Evolutionary conservation across 2,113 vertebrate species (phyloP).

Genomic region (Petrocephalus microphthalmus): DNA sequence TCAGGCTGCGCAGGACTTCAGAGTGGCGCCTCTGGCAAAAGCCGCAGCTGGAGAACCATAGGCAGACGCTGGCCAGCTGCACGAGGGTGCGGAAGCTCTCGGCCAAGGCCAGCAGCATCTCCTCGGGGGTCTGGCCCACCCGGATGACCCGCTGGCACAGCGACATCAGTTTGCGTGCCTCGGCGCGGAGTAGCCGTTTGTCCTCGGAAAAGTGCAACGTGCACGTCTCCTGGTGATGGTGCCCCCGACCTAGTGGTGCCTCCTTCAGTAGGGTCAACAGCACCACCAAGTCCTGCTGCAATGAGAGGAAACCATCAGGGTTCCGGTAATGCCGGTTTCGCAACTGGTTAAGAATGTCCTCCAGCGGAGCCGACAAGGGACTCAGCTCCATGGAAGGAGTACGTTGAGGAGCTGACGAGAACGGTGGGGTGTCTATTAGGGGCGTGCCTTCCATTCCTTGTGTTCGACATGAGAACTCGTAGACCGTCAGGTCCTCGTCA

Average conservation of each 20-base stretch:
- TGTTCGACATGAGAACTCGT: conserved; percentile 52
- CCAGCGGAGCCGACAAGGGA: conserved; percentile 44
- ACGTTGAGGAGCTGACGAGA: conserved; percentile 51
- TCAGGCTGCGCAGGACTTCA: conserved; percentile 65
- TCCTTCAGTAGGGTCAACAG: conserved; percentile 46
- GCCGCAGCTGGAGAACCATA: conserved; percentile 80
- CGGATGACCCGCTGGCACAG: conserved; percentile 79
- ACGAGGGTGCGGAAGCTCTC: conserved; percentile 77
- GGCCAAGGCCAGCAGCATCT: conserved; percentile 63
- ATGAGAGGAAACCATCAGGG: conserved; percentile 65
- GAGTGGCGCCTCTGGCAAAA: conserved; percentile 68
- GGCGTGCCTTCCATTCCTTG: conserved; percentile 35
- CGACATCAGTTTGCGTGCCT: conserved; percentile 71
- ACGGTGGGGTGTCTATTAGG: conserved; percentile 44
- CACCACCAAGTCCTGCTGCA: conserved; percentile 64
- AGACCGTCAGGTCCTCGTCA: conserved; percentile 59
- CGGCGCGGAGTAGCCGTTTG: conserved; percentile 69
- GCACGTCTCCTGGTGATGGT: conserved; percentile 71
- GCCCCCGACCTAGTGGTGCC: conserved; percentile 43
- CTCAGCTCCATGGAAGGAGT: conserved; percentile 56
- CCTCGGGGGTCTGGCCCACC: conserved; percentile 65
- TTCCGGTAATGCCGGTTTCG: conserved; percentile 54
- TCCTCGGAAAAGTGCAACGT: conserved; percentile 72
- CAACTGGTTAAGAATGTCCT: conserved; percentile 61
- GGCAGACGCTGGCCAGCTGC: conserved; percentile 69